Evolutionary conservation across 2,888 invertebrate species (phyloP), one percentile per base, ranked within the genome.

Genomic region (Pemphredon lugubris): DNA sequence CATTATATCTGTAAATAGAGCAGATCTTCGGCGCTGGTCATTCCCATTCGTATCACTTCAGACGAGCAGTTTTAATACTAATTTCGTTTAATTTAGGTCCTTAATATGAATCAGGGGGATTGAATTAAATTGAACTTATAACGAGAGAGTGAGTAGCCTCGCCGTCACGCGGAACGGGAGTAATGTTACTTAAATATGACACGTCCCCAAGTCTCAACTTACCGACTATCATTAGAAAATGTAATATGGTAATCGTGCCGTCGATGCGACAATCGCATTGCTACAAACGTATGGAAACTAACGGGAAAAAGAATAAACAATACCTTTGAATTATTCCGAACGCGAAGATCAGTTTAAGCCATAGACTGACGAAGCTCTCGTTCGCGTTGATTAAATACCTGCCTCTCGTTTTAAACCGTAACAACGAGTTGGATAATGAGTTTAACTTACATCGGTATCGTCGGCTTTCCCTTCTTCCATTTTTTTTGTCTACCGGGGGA

Each of bases 51-150:
- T 70, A 70, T 63, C 70, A 44, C 42, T 61, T 51, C 34, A 55
- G 69, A 64, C 67, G 47, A 37, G 21, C 54, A 39, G 65, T 70
- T 77, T 77, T 77, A 66, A 71, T 74, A 54, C 32, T 63, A 69
- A 66, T 77, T 69, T 58, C 30, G 69, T 42, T 69, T 74, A 74
- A 69, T 77, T 77, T 42, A 72, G 45, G 23, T 44, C 60, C 65
- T 77, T 72, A 75, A 73, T 78, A 64, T 66, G 64, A 69, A 74
- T 77, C 66, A 55, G 42, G 42, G 48, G 44, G 74, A 77, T 75
- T 65, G 70, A 75, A 75, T 65, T 67, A 75, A 65, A 73, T 77
- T 77, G 67, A 68, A 73, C 34, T 59, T 78, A 68, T 74, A 77
- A 68, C 47, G 59, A 68, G 23, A 39, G 39, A 50, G 60, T 42